Percentiles rank a stretch among this genome's conserved stretches.
Evolutionary conservation across 2,113 vertebrate genomes (phyloP).

Genomic region (Aix galericulata): DNA sequence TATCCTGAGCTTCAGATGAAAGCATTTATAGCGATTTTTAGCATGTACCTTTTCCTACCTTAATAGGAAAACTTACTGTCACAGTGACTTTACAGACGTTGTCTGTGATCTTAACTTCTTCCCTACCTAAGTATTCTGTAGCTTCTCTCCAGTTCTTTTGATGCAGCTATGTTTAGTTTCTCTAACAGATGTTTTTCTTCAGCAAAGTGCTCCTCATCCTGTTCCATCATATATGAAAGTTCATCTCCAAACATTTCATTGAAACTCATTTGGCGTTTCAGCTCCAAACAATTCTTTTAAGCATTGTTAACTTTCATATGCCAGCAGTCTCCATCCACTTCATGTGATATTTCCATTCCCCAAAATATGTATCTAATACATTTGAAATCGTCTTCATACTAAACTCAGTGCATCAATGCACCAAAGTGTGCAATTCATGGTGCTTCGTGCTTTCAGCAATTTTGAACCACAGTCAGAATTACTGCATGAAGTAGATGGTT

Average conservation of each 20-base stretch:
- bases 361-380: background rate
- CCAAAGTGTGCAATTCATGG: background rate
- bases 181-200: slow-evolving; percentile 37
- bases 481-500: background rate
- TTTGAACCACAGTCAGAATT: background rate
- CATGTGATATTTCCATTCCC: background rate
- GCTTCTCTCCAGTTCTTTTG: slow-evolving; percentile 4
- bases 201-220: background rate
- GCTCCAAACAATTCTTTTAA: background rate
- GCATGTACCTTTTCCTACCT: background rate
- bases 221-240: slow-evolving; percentile 5
- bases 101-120: slow-evolving; percentile 1
- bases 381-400: background rate
- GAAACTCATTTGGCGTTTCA: background rate
- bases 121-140: background rate
- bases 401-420: background rate
- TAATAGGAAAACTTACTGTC: background rate
- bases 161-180: slow-evolving; percentile 14
- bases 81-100: background rate
- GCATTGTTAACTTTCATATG: background rate
- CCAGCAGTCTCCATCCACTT: background rate
- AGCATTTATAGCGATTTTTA: background rate
- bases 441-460: slow-evolving; percentile 1
- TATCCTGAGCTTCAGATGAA: background rate
- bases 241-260: slow-evolving; percentile 9